These are phyloP conservation scores for Lingula anatina DNA, from an alignment of 2,888 invertebrate genomes.

Conservation along the genomic window DNA sequence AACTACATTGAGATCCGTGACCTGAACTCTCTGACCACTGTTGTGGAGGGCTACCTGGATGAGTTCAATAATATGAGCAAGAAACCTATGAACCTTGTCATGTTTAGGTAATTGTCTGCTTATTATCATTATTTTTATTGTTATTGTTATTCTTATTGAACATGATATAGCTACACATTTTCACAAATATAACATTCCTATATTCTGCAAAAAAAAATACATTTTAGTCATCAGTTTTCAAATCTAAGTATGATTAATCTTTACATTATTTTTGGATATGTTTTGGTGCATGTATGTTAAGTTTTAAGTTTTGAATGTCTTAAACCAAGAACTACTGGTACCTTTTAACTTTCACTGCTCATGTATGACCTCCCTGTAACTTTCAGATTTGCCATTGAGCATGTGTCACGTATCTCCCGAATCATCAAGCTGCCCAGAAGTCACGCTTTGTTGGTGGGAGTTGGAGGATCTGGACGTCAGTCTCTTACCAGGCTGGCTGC, in stretches of 20 bases:
- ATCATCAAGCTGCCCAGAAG: conserved; percentile 87
- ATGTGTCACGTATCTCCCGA: conserved; percentile 58
- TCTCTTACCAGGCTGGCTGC: conserved; percentile 83
- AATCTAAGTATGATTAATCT: no score
- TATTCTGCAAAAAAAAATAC: no score
- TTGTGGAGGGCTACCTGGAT: conserved; percentile 81
- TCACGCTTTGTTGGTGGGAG: conserved; percentile 83
- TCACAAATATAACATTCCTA: no score
- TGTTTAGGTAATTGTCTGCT: conserved; percentile 53
- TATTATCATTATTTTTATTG: neutral
- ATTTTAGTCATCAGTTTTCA: no score
- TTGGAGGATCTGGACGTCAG: conserved; percentile 90
- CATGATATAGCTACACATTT: no score
- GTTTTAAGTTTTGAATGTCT: no score
- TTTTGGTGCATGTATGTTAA: no score
- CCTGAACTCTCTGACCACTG: conserved; percentile 70
- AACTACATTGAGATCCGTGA: conserved; percentile 85
- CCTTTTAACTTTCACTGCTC: no score
- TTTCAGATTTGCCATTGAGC: conserved; percentile 60
- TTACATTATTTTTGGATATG: no score
- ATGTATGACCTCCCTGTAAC: no score
- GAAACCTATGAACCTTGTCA: conserved; percentile 91
- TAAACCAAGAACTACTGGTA: no score
- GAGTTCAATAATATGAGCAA: conserved; percentile 94
- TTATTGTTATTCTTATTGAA: no score